phyloP scores from a whole-genome alignment of 1,140 invertebrate genomes.

The Helicoverpa armigera region DNA sequence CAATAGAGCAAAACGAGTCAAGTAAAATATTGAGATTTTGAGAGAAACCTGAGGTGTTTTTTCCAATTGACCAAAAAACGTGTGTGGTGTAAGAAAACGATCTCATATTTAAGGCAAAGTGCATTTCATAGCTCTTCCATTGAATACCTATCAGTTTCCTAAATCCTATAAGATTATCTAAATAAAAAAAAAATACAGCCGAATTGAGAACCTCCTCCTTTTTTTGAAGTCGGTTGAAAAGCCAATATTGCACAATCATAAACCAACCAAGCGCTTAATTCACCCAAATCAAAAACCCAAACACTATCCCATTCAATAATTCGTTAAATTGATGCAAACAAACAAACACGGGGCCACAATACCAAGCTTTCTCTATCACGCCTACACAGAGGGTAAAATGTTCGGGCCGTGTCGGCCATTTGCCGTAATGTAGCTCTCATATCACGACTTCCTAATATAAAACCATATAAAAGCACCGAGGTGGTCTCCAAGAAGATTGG shows the following conservation, averaged over 20 bases:
- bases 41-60: too few relatives aligned
- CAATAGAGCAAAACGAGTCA: too few relatives aligned
- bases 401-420: conserved; percentile 41
- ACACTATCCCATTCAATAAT: conserved; percentile 31
- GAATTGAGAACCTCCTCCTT: too few relatives aligned
- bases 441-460: conserved; percentile 57
- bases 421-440: conserved; percentile 53
- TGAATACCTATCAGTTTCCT: too few relatives aligned
- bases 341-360: not conserved
- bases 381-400: conserved; percentile 39
- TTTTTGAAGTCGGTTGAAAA: too few relatives aligned
- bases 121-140: too few relatives aligned
- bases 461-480: conserved; percentile 47
- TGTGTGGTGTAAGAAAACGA: too few relatives aligned
- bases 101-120: too few relatives aligned
- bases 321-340: conserved; percentile 42
- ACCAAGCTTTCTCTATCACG: conserved; percentile 24
- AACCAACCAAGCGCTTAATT: not conserved
- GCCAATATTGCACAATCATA: not conserved
- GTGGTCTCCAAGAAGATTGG: conserved; percentile 48
- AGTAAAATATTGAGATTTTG: too few relatives aligned
- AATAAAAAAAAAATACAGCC: too few relatives aligned
- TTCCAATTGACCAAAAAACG: too few relatives aligned
- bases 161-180: too few relatives aligned
- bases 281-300: conserved; percentile 3